Evolutionary conservation across 1,140 invertebrate genomes (phyloP), one percentile per base, ranked within the genome.

Genomic region (silkworm (Bombyx mori)): DNA sequence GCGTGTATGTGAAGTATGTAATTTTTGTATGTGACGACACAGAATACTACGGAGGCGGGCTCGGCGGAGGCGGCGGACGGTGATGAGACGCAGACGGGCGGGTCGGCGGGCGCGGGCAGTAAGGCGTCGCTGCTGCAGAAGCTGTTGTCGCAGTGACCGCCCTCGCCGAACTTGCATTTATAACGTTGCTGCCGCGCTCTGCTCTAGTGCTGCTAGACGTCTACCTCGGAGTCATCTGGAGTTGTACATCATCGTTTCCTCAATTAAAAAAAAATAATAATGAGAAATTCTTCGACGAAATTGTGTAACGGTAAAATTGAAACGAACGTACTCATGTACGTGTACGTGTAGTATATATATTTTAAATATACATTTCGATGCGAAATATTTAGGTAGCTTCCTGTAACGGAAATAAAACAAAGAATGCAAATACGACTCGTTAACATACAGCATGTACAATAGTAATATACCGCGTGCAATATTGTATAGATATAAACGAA

Each of bases 71-170:
- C 65, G 68, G 66, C 43, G 52, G 44, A 61, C 70, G 75, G 74
- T 71, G 77, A 73, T 73, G 73, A 65, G 75, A 56, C 61, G 68
- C 58, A 51, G 55, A 45, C 56, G 64, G 48, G 54, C 71, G 44
- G 48, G 58, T 22, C 54, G 58, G 52, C 48, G 57, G 62, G 56
- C 49, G 60, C 58, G 63, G 44, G 44, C 45, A 60, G 73, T 62
- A 93, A 92, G 75, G 92, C 92, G 58, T 93, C 92, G 70, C 88
- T 94, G 77, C 89, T 94, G 70, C 93, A 94, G 89, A 93, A 94
- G 82, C 88, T 94, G 75, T 85, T 94, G 73, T 94, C 93, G 65
- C 93, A 94, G 90, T 94, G 91, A 92, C 88, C 55, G 52, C 59
- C 46, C 44, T 54, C 61, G 62, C 57, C 64, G 60, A 67, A 55